A percentile compares a stretch with the other conserved stretches of the same genome.
These are phyloP conservation scores for Ecliptopera silaceata DNA, from an alignment of 2,888 invertebrate species.

Conservation along the genomic window DNA sequence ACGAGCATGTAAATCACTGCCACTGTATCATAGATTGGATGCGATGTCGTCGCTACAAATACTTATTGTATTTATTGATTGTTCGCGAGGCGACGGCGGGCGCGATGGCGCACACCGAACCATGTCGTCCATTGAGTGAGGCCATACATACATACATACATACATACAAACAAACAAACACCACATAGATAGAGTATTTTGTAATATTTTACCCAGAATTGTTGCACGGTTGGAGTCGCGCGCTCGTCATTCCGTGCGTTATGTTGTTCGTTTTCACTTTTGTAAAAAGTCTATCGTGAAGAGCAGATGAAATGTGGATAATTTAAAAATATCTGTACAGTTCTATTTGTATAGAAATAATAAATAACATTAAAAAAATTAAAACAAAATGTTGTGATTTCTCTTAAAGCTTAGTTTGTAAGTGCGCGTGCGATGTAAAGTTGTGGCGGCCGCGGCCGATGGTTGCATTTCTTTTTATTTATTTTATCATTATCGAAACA, in stretches of 20 bases:
- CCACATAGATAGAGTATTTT: conserved; percentile 45
- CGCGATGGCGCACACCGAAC: conserved; percentile 41
- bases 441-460: conserved; percentile 45
- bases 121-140: conserved; percentile 53
- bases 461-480: conserved; percentile 71
- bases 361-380: conserved; percentile 82
- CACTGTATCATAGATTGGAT: conserved; percentile 64
- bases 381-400: conserved; percentile 79
- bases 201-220: conserved; percentile 34
- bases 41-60: conserved; percentile 50
- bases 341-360: conserved; percentile 85
- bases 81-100: conserved; percentile 42
- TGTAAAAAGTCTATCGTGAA: conserved; percentile 83
- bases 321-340: conserved; percentile 84
- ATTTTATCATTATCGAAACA: conserved; percentile 64
- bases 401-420: conserved; percentile 67
- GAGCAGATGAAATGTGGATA: conserved; percentile 78
- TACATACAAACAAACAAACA: conserved; percentile 33
- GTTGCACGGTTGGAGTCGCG: conserved; percentile 36
- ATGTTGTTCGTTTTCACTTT: conserved; percentile 84
- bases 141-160: conserved; percentile 24
- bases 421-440: conserved; percentile 58
- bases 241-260: conserved; percentile 76
- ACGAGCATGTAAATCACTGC: conserved; percentile 68
- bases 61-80: conserved; percentile 71